Evolutionary conservation across 2,888 invertebrate genomes (phyloP).

Genomic region (Acleris literana): DNA sequence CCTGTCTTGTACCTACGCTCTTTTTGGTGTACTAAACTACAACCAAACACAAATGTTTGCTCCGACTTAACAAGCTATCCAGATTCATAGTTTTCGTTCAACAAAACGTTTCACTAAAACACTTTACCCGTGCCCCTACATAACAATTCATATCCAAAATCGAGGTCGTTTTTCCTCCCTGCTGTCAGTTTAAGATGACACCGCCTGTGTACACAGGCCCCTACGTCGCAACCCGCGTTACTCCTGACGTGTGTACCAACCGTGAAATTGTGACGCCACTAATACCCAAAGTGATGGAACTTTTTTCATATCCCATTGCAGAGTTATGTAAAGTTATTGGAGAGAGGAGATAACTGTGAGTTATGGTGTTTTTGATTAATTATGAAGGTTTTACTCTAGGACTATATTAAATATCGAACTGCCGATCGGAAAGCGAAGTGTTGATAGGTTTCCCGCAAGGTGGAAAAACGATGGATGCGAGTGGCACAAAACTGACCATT

Average conservation of each 20-base stretch:
- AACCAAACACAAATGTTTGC: too few species aligned
- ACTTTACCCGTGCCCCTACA: not conserved
- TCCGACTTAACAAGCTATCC: not conserved
- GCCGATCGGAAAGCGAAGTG: too few species aligned
- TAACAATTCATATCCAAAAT: constrained; percentile 25
- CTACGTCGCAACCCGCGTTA: constrained; percentile 28
- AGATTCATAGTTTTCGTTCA: not conserved
- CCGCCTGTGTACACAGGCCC: constrained; percentile 28
- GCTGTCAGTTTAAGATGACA: constrained; percentile 21
- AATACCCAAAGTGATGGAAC: constrained; percentile 37
- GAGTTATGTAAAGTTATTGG: constrained; percentile 29
- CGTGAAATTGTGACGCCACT: constrained; percentile 39
- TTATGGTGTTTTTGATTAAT: constrained; percentile 17
- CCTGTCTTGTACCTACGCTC: too few species aligned
- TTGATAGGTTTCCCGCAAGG: too few species aligned
- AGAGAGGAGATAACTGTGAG: constrained; percentile 12
- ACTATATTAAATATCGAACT: not conserved
- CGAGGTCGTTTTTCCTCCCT: constrained; percentile 22
- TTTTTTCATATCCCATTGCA: constrained; percentile 37
- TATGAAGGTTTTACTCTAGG: not conserved
- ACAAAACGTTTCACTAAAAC: too few species aligned
- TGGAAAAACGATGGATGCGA: too few species aligned
- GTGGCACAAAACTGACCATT: too few species aligned
- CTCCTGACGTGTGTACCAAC: constrained; percentile 35
- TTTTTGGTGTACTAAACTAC: too few species aligned